Evolutionary conservation across 1,140 invertebrate genomes (phyloP), one percentile per base, ranked within the genome.

Genomic region (Proctacanthus coquilletti): DNA sequence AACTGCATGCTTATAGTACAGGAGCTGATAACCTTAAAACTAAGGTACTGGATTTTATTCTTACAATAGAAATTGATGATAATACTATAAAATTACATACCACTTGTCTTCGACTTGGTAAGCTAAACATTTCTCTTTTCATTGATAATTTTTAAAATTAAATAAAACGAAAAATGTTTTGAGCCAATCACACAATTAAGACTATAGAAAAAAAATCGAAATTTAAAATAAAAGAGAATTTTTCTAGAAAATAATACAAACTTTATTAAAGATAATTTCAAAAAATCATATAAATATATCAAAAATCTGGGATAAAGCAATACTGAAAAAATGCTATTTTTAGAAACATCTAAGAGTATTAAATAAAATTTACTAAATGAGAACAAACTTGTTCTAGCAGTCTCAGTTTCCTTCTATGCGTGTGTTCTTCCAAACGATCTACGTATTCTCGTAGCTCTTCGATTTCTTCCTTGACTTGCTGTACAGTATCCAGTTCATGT

Each of bases 381-480:
- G 10, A 17, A 60, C 63, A 65, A 67, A 86, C 85, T 83, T 89
- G 85, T 66, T 88, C 81, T 42, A 89, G 71, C 45, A 88, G 74
- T 52, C 81, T 72, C 46, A 86, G 72, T 64, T 88, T 87, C 58
- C 84, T 68, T 48, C 81, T 70, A 62, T 86, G 80, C 40, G 83
- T 82, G 62, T 85, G 80, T 60, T 88, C 84, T 64, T 88, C 86
- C 40, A 92, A 70, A 47, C 84, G 70, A 61, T 88, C 84, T 41
- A 91, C 84, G 60, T 85, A 88, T 62, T 88, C 84, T 43, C 84
- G 67, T 57, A 92, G 65, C 62, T 89, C 85, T 61, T 91, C 86
- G 50, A 91, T 88, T 64, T 92, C 86, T 57, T 91, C 85, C 56
- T 89, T 89, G 45, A 89, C 85, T 60, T 87, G 83, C 64, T 91